phyloP scores from a whole-genome alignment of 2,888 invertebrate species.

The Drosophila incognita region DNA sequence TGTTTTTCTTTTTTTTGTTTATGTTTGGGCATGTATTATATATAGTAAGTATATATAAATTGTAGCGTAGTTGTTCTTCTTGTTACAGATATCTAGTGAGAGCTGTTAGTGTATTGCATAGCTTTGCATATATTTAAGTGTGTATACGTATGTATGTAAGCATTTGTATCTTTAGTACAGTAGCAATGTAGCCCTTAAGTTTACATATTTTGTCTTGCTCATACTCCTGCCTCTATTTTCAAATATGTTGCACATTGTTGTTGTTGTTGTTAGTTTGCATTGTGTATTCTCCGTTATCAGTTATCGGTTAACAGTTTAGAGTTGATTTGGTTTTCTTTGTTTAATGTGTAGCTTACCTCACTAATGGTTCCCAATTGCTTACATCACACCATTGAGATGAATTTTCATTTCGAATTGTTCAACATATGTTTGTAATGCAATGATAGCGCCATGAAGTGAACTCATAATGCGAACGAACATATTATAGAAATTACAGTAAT shows the following conservation, averaged over 20 bases:
- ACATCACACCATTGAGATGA: constrained; percentile 85
- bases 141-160: constrained; percentile 26
- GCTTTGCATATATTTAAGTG: constrained; percentile 15
- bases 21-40: constrained; percentile 20
- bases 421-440: constrained; percentile 67
- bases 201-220: constrained; percentile 16
- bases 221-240: constrained; percentile 10
- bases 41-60: constrained; percentile 31
- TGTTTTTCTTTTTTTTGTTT: constrained; percentile 13
- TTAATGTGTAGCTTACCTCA: constrained; percentile 86
- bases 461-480: constrained; percentile 52
- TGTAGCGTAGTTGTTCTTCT: constrained; percentile 53
- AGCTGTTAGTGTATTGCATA: constrained; percentile 28
- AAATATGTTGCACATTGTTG: constrained; percentile 20
- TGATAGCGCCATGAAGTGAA: constrained; percentile 80
- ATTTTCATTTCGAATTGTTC: constrained; percentile 66
- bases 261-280: constrained; percentile 21
- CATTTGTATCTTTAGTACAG: constrained; percentile 40
- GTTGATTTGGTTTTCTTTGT: constrained; percentile 73
- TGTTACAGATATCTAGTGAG: constrained; percentile 45
- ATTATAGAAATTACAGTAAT: constrained; percentile 11
- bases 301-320: constrained; percentile 15
- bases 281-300: constrained; percentile 18
- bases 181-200: constrained; percentile 18
- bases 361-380: constrained; percentile 86